Evolutionary conservation across 2,797 vertebrate species (phyloP).

Genomic region (Enteromius treurensis): DNA sequence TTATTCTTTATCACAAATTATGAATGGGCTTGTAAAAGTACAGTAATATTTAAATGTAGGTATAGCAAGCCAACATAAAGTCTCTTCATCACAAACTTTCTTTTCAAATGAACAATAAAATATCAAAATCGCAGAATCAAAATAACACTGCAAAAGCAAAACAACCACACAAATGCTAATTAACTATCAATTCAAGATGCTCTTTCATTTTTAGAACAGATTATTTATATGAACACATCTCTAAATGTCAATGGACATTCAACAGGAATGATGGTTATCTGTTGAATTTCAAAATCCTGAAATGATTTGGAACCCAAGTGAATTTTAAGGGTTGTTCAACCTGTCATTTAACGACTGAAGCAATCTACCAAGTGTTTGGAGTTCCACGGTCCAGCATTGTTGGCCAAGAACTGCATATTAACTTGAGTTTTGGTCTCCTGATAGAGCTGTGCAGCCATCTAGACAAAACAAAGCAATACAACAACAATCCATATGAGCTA

Average conservation of each 20-base stretch:
- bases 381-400: constrained; percentile 73
- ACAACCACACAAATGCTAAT: neutral
- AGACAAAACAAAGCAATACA: constrained; percentile 26
- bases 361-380: constrained; percentile 78
- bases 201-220: constrained; percentile 1
- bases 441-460: constrained; percentile 60
- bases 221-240: neutral
- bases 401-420: constrained; percentile 68
- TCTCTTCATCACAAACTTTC: neutral
- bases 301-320: neutral
- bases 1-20: constrained; percentile 5
- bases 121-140: neutral
- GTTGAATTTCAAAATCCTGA: neutral
- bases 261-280: neutral
- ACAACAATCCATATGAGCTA: neutral
- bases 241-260: neutral
- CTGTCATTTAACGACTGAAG: constrained; percentile 67
- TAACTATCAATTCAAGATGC: neutral
- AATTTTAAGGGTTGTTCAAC: neutral
- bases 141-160: neutral
- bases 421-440: constrained; percentile 70
- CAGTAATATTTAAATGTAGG: neutral
- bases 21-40: neutral
- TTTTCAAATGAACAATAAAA: neutral
- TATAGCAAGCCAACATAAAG: neutral